Evolutionary conservation across 2,797 vertebrate genomes (phyloP), one percentile per base, ranked within the genome.

Genomic region (Cephalopachus bancanus): DNA sequence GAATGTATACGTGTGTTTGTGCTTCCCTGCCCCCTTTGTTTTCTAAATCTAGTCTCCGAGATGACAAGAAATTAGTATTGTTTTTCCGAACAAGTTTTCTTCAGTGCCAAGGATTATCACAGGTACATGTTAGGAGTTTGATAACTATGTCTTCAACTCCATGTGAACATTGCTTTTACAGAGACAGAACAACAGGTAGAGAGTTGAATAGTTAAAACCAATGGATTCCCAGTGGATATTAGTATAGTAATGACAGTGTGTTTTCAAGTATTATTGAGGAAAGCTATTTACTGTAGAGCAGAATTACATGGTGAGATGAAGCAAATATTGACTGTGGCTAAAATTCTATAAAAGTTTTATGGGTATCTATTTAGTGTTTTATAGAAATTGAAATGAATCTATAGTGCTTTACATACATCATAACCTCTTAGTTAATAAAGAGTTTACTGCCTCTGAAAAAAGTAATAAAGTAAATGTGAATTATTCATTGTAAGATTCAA

Each of bases 321-420:
- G 28, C 26, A 94, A 79, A 91, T 91, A 89, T 89, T 86, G 72
- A 85, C 11, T 19, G 19, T 64, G 60, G 37, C 11, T 80, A 78
- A 78, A 74, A 79, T 93, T 71, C 79, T 62, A 72, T 81, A 49
- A 79, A 94, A 75, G 37, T 92, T 94, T 81, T 81, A 59, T 91
- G 24, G 7, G 10, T 37, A 81, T 10, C 5, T 71, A 83, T 80
- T 96, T 91, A 90, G 83, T 33, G 57, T 85, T 94, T 94, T n/a
- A 89, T 93, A 95, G 95, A 93, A 97, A 62, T 67, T 76, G 15
- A 83, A 92, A 71, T 74, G 51, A 95, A 93, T 74, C 37, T 95
- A 44, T 86, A 85, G 6, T 76, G 33, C 26, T 95, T 91, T 75
- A 71, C 9, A 22, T 67, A 92, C 2, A 72, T 16, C 75, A 89